Conservation (phyloP, 2,113 vertebrate species). For the Lepus timidus region DNA sequence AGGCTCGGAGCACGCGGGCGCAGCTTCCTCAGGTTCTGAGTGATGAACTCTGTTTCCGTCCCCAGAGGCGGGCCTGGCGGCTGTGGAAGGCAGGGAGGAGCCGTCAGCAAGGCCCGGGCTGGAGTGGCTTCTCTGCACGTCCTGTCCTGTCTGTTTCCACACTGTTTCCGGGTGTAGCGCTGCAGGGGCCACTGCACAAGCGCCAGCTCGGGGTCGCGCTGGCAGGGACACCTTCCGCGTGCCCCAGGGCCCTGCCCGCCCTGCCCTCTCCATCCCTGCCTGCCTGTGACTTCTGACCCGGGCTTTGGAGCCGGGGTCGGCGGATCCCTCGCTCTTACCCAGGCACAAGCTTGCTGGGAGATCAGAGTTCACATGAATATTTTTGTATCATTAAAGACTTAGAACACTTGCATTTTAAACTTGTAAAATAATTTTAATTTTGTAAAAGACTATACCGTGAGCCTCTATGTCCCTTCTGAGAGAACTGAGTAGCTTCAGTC, state of each 20-base stretch:
- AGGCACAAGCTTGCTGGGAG: not conserved
- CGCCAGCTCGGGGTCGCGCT: too few relatives aligned
- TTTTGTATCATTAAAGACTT: not conserved
- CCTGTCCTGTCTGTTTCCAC: too few relatives aligned
- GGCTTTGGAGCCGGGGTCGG: too few relatives aligned
- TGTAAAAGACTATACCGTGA: constrained; percentile 62
- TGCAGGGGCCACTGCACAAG: too few relatives aligned
- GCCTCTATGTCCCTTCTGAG: not conserved
- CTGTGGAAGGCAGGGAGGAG: constrained; percentile 46
- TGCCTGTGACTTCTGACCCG: too few relatives aligned
- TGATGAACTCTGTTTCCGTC: constrained; percentile 31
- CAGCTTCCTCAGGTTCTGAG: too few relatives aligned
- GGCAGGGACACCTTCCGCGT: too few relatives aligned
- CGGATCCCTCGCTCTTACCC: not conserved
- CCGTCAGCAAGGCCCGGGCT: not conserved
- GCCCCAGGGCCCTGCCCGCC: too few relatives aligned
- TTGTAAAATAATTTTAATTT: not conserved
- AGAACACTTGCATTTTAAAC: constrained; percentile 18
- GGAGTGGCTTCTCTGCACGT: too few relatives aligned
- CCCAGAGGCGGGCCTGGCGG: constrained; percentile 35
- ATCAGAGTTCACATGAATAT: constrained; percentile 33
- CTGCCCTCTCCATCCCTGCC: too few relatives aligned
- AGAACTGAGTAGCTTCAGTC: constrained; percentile 3
- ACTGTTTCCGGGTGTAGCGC: too few relatives aligned
- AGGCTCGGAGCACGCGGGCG: rapidly evolving